A percentile compares a stretch with the other conserved stretches of the same genome.
Evolutionary conservation across 2,113 vertebrate genomes (phyloP).

Genomic region (Tor tambroides): DNA sequence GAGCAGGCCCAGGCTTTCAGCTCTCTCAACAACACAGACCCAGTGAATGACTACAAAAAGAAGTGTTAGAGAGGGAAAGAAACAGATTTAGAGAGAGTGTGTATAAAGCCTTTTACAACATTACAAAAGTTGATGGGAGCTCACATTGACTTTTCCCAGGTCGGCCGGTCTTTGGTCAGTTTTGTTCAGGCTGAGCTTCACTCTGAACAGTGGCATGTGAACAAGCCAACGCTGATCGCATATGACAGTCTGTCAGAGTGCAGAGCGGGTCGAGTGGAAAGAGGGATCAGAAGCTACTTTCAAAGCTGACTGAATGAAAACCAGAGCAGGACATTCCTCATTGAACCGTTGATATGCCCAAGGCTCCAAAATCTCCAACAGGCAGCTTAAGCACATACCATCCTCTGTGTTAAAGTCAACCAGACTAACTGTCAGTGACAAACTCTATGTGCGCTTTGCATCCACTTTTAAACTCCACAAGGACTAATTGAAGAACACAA

Average conservation of each 20-base stretch:
- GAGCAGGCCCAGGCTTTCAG: neutral
- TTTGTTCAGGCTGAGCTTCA: constrained; percentile 31
- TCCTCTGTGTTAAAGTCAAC: constrained; percentile 12
- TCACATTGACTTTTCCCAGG: constrained; percentile 60
- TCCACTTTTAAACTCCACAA: neutral
- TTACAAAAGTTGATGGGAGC: neutral
- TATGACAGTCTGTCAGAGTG: constrained; percentile 84
- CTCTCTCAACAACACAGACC: neutral
- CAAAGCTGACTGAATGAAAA: constrained; percentile 45
- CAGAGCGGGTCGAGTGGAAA: constrained; percentile 80
- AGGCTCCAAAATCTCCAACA: neutral
- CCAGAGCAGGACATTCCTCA: constrained; percentile 35
- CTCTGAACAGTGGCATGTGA: constrained; percentile 65
- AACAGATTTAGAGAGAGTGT: neutral
- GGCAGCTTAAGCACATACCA: constrained; percentile 20
- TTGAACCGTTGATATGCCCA: neutral
- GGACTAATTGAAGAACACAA: neutral
- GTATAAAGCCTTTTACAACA: neutral
- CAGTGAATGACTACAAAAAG: neutral
- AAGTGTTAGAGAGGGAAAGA: neutral
- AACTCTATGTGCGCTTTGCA: neutral
- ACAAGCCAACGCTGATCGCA: constrained; percentile 74
- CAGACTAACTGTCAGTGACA: neutral
- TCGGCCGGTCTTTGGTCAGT: neutral
- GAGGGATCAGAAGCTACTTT: constrained; percentile 73